phyloP scores from a whole-genome alignment of 2,888 invertebrate species.

The Drosophila dives region DNA sequence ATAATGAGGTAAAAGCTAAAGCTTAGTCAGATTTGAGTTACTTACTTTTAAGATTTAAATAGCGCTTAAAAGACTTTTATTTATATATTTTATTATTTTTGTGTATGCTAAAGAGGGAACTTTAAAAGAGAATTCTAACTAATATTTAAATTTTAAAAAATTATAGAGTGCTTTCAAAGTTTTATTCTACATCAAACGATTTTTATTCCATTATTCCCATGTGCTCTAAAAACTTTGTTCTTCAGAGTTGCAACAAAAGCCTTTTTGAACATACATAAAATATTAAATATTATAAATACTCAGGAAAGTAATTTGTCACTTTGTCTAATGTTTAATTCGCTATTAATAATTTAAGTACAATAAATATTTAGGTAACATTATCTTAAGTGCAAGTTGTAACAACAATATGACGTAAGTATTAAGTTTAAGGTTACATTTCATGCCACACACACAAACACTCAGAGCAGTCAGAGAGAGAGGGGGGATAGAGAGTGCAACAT shows the following conservation, averaged over 20 bases:
- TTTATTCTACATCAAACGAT: neutral
- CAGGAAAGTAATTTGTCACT: neutral
- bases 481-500: neutral
- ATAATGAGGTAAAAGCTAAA: neutral
- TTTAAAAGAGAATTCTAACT: too few species aligned
- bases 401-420: neutral
- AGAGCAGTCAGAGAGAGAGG: neutral
- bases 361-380: neutral
- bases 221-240: too few species aligned
- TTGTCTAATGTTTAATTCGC: neutral
- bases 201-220: neutral
- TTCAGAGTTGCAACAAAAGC: neutral
- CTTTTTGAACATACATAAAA: neutral
- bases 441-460: neutral
- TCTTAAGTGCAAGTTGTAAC: neutral
- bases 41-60: neutral
- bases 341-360: neutral
- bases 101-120: too few species aligned
- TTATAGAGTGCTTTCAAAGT: neutral
- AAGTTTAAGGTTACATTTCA: neutral
- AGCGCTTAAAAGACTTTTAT: neutral
- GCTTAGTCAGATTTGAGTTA: neutral
- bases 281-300: neutral
- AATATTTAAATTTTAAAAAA: too few species aligned
- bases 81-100: neutral